Evolutionary conservation across 37 sponge, comb jelly and placozoan species (phyloP).

Genomic region (Halichondria panicea): DNA sequence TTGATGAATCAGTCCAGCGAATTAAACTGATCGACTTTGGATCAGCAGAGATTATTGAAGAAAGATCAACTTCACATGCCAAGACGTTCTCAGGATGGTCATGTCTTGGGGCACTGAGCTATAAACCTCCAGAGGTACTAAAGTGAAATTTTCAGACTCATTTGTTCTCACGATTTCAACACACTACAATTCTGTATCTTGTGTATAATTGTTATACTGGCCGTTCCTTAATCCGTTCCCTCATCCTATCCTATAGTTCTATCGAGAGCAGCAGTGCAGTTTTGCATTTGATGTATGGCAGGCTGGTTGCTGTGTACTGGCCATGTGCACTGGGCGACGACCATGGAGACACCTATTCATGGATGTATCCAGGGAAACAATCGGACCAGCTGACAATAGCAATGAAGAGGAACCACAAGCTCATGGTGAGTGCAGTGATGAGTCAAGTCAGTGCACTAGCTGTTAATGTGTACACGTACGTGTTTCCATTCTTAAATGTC

Average conservation of each 20-base stretch:
- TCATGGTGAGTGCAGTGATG: neutral
- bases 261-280: constrained; percentile 28
- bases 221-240: neutral
- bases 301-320: constrained; percentile 57
- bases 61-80: neutral
- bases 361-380: constrained; percentile 12
- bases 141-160: neutral
- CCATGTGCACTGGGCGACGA: constrained; percentile 59
- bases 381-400: neutral
- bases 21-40: constrained; percentile 62
- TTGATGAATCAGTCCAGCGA: constrained; percentile 40
- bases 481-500: too few species aligned
- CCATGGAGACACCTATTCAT: constrained; percentile 65
- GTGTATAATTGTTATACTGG: neutral
- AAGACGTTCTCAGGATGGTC: constrained; percentile 2
- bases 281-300: constrained; percentile 64
- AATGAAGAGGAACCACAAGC: neutral
- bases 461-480: neutral
- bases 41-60: constrained; percentile 36
- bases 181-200: neutral
- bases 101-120: constrained; percentile 38
- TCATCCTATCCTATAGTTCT: constrained; percentile 27
- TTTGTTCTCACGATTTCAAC: neutral
- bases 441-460: too few species aligned
- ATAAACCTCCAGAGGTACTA: constrained; percentile 61